These are phyloP conservation scores for Pseudochirops cupreus DNA, from an alignment of 2,797 vertebrate species.

Conservation along the genomic window DNA sequence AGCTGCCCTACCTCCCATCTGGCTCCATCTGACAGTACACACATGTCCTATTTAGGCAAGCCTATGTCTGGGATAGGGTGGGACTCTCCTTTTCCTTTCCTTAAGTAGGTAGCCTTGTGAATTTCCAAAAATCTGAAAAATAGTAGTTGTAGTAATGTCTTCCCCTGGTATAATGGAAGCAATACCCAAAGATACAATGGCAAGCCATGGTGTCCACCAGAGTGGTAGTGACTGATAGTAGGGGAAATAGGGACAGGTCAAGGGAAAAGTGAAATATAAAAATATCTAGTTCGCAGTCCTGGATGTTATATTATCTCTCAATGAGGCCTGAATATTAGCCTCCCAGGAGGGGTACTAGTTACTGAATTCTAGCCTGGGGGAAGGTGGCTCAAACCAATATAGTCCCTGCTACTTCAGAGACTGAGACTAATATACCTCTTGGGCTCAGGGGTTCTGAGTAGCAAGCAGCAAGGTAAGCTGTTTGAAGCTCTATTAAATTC, in stretches of 20 bases:
- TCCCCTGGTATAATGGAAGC: background rate
- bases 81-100: background rate
- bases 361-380: background rate
- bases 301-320: background rate
- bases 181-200: background rate
- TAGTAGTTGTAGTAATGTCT: background rate
- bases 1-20: background rate
- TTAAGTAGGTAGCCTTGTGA: background rate
- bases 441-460: background rate
- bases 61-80: background rate
- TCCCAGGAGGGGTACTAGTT: background rate
- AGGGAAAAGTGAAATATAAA: background rate
- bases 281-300: background rate
- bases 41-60: background rate
- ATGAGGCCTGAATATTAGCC: background rate
- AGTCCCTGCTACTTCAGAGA: background rate
- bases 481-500: background rate
- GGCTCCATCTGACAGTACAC: background rate
- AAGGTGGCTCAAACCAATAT: background rate
- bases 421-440: background rate
- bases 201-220: background rate
- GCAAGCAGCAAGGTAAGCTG: background rate
- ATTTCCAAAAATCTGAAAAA: background rate
- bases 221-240: background rate
- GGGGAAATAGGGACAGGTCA: background rate